Percentiles rank a stretch among this genome's conserved stretches.
Conservation (phyloP, 2,113 vertebrate genomes). For the Notechis scutatus region DNA sequence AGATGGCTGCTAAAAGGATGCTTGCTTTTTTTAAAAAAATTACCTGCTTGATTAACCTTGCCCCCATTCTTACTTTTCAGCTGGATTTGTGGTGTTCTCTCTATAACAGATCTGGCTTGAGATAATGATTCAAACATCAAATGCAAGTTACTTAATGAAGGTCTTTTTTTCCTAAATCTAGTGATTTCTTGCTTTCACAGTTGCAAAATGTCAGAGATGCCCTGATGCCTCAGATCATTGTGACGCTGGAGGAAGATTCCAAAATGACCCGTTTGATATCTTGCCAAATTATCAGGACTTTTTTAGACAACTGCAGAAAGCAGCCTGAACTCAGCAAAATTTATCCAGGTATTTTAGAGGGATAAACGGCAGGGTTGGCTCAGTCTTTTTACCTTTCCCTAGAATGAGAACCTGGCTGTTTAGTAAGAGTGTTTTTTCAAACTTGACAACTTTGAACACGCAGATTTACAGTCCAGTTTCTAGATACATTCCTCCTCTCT, state of each 20-base stretch:
- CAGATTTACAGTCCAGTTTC: background rate
- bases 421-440: background rate
- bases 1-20: background rate
- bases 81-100: too few species aligned
- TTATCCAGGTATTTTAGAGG: constrained; percentile 77
- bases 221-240: constrained; percentile 74
- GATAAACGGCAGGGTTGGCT: background rate
- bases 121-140: background rate
- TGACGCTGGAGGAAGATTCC: constrained; percentile 85
- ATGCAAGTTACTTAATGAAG: background rate
- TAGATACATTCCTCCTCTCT: background rate
- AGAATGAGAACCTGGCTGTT: background rate
- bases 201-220: constrained; percentile 68
- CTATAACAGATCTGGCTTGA: background rate
- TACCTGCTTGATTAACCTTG: background rate
- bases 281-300: constrained; percentile 72
- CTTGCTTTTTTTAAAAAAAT: background rate
- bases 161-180: background rate
- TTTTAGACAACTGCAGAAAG: constrained; percentile 67
- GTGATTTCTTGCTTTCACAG: constrained; percentile 67
- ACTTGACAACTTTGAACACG: background rate
- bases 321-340: constrained; percentile 74
- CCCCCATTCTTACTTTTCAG: too few species aligned
- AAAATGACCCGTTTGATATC: constrained; percentile 78
- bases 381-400: background rate